Base-by-base conservation (phyloP, 1,140 invertebrate species). In the Euglossa dilemma region DNA sequence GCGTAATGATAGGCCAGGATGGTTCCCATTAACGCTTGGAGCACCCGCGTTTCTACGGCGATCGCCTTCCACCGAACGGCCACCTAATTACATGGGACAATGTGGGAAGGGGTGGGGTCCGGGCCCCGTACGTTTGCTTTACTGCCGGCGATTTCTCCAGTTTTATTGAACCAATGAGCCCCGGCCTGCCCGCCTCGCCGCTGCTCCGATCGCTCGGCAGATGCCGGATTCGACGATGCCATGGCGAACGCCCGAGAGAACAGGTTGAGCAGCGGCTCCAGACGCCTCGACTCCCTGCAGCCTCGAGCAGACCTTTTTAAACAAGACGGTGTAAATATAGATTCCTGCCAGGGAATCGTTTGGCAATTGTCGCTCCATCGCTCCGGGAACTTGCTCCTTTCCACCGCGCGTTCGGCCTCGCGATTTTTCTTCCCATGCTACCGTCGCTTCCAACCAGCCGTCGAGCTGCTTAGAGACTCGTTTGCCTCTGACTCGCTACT, bases 1-100 rank as follows among this genome's bases (percentile, higher is more conserved):
- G 84, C 89, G 85, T 91, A 90, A 91, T 91, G 87, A 91, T 91
- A 91, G 90, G 67, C 71, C 87, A 86, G 76, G 75, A 71, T 83
- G 85, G 73, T 86, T 79, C 84, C 85, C 81, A 90, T 91, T 90
- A 90, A 91, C 87, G 87, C 85, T 86, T 28, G 76, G 75, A 91
- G 90, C 90, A 90, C 87, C 89, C 86, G 79, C 86, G 79, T 88
- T 87, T 87, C 82, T 85, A 74, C 82, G 61, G 47, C 78, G 85
- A 87, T 85, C 86, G 84, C 86, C 84, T 86, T 84, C 84, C 87
- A 79, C 84, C 83, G 87, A 91, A 91, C 84, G 85, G 88, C 84
- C 80, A 87, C 76, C 87, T 91, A 91, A 91, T 91, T 90, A 89
- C 84, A 83, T n/a, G 81, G 82, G 79, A 84, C 84, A 86, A 85